Conservation (phyloP, 2,797 vertebrate genomes). For the Tauraco hartlaubi region DNA sequence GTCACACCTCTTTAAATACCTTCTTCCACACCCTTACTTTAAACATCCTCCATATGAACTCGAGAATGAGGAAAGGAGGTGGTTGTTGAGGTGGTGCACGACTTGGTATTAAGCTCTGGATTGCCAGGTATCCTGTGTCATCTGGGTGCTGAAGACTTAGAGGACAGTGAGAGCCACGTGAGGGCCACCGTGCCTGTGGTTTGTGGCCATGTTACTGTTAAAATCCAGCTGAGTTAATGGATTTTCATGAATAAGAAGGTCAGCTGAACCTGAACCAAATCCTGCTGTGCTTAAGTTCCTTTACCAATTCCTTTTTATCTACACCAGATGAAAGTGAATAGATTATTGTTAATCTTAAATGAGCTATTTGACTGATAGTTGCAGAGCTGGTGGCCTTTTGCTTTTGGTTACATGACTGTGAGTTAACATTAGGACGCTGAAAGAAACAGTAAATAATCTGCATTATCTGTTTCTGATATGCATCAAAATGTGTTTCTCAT, state of each 20-base stretch:
- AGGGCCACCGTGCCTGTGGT: not conserved
- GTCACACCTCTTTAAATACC: not conserved
- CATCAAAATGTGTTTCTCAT: not conserved
- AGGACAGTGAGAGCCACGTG: not conserved
- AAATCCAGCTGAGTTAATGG: not conserved
- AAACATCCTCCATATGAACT: not conserved
- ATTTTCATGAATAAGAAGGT: not conserved
- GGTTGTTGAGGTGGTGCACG: not conserved
- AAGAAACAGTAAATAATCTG: not conserved
- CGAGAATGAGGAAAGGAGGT: not conserved
- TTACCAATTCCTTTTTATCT: not conserved
- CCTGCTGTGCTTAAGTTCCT: conserved; percentile 6
- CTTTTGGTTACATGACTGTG: not conserved
- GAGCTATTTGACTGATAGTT: not conserved
- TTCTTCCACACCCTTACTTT: not conserved
- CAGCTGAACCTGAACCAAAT: not conserved
- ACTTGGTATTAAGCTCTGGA: not conserved
- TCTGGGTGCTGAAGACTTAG: too few relatives aligned
- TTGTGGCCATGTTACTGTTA: not conserved
- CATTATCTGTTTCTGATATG: not conserved
- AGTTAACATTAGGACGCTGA: not conserved
- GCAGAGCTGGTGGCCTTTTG: not conserved
- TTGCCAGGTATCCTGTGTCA: fast-evolving
- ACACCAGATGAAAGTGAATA: not conserved
- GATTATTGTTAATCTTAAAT: conserved; percentile 21